phyloP scores from a whole-genome alignment of 2,113 vertebrate genomes.

The Anas platyrhynchos region DNA sequence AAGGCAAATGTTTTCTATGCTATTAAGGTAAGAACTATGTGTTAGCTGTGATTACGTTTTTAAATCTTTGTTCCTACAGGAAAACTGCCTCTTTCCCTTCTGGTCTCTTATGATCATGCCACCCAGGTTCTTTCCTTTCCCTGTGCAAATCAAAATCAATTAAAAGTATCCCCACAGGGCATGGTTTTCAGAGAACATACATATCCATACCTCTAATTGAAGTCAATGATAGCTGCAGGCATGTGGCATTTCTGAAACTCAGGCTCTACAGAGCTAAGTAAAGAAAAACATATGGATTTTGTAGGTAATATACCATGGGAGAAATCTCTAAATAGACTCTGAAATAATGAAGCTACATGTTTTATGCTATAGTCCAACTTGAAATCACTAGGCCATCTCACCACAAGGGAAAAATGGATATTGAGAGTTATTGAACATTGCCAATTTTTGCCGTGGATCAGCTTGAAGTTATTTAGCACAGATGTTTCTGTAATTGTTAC shows the following conservation, averaged over 20 bases:
- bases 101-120: conserved; percentile 9
- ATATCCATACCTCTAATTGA: conserved; percentile 53
- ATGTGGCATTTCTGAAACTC: conserved; percentile 36
- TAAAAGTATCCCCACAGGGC: conserved; percentile 36
- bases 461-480: conserved; percentile 85
- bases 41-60: neutral
- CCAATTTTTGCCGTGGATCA: conserved; percentile 80
- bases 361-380: conserved; percentile 66
- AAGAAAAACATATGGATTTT: conserved; percentile 71
- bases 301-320: conserved; percentile 72
- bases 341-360: conserved; percentile 72
- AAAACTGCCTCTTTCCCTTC: neutral
- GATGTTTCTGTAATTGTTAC: conserved; percentile 83
- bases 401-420: conserved; percentile 66
- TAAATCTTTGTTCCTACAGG: neutral
- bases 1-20: neutral
- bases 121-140: conserved; percentile 55
- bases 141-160: conserved; percentile 60
- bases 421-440: conserved; percentile 79
- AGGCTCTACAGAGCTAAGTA: conserved; percentile 41
- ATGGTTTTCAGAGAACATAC: conserved; percentile 34
- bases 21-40: neutral
- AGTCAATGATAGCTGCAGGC: conserved; percentile 54
- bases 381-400: conserved; percentile 65
- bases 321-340: conserved; percentile 68